phyloP scores from a whole-genome alignment of 2,113 vertebrate species.

The Pomatorhinus ruficollis region DNA sequence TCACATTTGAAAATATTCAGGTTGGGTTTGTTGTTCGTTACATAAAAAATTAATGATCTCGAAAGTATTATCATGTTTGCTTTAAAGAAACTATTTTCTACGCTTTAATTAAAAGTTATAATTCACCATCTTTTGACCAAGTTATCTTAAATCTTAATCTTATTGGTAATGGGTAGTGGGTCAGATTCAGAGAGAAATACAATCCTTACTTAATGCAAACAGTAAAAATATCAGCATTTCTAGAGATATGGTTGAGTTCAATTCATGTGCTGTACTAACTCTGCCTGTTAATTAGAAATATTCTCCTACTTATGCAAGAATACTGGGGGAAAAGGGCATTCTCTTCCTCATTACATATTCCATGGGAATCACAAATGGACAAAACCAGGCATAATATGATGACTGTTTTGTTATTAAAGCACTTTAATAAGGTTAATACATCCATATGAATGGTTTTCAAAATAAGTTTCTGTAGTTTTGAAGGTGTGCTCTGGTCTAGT shows the following conservation, averaged over 20 bases:
- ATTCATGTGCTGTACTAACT: slow-evolving; percentile 66
- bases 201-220: slow-evolving; percentile 76
- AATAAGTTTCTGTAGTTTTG: slow-evolving; percentile 55
- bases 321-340: slow-evolving; percentile 58
- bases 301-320: slow-evolving; percentile 72
- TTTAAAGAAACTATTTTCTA: slow-evolving; percentile 73
- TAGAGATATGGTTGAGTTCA: slow-evolving; percentile 71
- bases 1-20: slow-evolving; percentile 66
- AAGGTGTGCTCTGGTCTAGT: slow-evolving; percentile 12
- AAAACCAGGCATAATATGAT: slow-evolving; percentile 62
- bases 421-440: slow-evolving; percentile 70
- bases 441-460: slow-evolving; percentile 46
- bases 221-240: slow-evolving; percentile 75
- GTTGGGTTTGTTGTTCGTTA: slow-evolving; percentile 54
- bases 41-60: slow-evolving; percentile 72
- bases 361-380: slow-evolving; percentile 69
- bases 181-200: slow-evolving; percentile 75
- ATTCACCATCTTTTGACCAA: slow-evolving; percentile 74
- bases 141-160: slow-evolving; percentile 79
- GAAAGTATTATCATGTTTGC: slow-evolving; percentile 73
- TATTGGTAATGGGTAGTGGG: slow-evolving; percentile 70
- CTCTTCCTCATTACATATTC: slow-evolving; percentile 72
- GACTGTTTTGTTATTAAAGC: slow-evolving; percentile 74
- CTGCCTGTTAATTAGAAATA: slow-evolving; percentile 79
- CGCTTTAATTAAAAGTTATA: slow-evolving; percentile 81